Evolutionary conservation across 2,113 vertebrate species (phyloP).

Genomic region (Tachuris rubrigastra): DNA sequence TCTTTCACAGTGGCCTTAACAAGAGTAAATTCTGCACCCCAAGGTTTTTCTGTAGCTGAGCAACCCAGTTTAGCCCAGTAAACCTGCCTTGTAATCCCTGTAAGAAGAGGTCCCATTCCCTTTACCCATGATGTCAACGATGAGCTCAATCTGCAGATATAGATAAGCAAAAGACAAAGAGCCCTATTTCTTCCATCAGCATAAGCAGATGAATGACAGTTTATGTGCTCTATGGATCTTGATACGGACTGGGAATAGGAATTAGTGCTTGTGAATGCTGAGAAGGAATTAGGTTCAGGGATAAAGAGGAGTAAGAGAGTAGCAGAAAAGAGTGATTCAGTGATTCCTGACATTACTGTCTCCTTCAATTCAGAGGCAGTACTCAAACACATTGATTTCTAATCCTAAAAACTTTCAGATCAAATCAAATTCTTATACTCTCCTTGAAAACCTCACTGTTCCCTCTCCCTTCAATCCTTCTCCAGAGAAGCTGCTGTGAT

Average conservation of each 20-base stretch:
- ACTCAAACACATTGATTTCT: not conserved
- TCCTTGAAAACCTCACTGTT: not conserved
- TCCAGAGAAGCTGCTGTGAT: not conserved
- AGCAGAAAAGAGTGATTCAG: not conserved
- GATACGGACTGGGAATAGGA: not conserved
- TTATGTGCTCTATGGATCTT: not conserved
- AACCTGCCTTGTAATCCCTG: not conserved
- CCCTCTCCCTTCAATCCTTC: not conserved
- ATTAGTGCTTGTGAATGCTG: not conserved
- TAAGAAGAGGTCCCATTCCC: not conserved
- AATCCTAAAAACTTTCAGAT: not conserved
- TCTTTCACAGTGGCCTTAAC: not conserved
- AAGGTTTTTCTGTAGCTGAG: not conserved
- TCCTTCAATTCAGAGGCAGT: not conserved
- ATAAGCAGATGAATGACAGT: not conserved
- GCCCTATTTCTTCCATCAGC: not conserved
- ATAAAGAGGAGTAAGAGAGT: not conserved
- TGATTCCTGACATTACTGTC: not conserved
- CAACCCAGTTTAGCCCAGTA: not conserved
- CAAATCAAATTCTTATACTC: not conserved
- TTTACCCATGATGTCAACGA: not conserved
- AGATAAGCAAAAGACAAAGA: not conserved
- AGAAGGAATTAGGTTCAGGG: not conserved
- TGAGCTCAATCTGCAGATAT: not conserved
- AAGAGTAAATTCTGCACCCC: not conserved